These are phyloP conservation scores for Protosalanx chinensis DNA, from an alignment of 2,797 vertebrate genomes.

Conservation along the genomic window DNA sequence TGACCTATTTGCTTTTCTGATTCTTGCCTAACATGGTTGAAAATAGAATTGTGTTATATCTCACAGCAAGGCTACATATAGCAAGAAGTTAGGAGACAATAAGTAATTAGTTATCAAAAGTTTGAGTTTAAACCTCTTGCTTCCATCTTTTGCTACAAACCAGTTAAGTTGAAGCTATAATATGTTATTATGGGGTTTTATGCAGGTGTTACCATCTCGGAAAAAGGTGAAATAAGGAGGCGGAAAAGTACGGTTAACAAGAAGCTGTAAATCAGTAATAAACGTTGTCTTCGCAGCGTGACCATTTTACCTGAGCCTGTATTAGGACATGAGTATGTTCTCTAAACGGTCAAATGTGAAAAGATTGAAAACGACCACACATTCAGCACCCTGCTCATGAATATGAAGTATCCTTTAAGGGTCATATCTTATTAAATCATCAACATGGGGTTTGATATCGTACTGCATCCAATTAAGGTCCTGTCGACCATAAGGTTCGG, in stretches of 20 bases:
- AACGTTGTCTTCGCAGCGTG: background rate
- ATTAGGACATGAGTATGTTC: background rate
- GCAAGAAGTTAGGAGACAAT: too few relatives aligned
- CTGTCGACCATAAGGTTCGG: background rate
- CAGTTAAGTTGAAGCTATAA: too few relatives aligned
- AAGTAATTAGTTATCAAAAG: too few relatives aligned
- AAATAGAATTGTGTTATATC: conserved; percentile 43
- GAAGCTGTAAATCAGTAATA: background rate
- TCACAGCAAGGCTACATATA: too few relatives aligned
- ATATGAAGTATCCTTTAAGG: background rate
- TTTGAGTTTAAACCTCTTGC: too few relatives aligned
- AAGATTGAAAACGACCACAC: background rate
- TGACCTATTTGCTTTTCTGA: conserved; percentile 58
- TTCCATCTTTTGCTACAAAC: too few relatives aligned
- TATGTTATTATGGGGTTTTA: too few relatives aligned
- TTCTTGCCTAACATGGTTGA: conserved; percentile 19
- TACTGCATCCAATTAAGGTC: background rate
- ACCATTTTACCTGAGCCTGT: background rate
- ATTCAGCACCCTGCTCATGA: background rate
- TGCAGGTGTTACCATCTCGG: too few relatives aligned
- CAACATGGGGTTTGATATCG: background rate
- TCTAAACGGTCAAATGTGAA: background rate
- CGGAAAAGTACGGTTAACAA: too few relatives aligned
- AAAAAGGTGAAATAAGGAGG: too few relatives aligned
- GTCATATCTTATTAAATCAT: background rate